Conservation (phyloP, 1,140 invertebrate genomes). For the Cherax destructor region DNA sequence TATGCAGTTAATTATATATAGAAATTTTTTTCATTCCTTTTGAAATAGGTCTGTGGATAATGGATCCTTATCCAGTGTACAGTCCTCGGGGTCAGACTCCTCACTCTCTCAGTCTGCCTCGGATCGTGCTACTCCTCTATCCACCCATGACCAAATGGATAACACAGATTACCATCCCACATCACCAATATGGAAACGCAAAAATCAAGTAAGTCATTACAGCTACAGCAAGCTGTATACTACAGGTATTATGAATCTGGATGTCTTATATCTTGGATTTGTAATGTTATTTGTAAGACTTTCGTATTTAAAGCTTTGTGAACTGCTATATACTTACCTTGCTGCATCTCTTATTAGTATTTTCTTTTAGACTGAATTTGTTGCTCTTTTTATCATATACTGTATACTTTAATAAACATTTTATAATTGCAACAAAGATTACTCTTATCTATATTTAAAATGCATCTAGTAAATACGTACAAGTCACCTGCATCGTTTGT, state of each 20-base stretch:
- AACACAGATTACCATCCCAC: conserved; percentile 73
- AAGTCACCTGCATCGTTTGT: conserved; percentile 5
- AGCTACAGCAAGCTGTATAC: neutral
- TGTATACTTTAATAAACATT: neutral
- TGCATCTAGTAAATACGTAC: conserved; percentile 1
- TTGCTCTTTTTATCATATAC: neutral
- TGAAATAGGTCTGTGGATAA: conserved; percentile 75
- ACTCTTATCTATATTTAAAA: neutral
- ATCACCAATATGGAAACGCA: conserved; percentile 82
- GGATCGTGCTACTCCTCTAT: conserved; percentile 70
- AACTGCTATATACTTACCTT: neutral
- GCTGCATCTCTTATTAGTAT: conserved; percentile 4
- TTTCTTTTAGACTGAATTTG: neutral
- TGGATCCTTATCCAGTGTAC: conserved; percentile 84
- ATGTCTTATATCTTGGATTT: conserved; percentile 3
- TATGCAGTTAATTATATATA: too few species aligned
- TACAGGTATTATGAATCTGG: neutral
- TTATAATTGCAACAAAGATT: neutral
- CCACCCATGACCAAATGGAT: conserved; percentile 62
- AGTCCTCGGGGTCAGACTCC: conserved; percentile 84
- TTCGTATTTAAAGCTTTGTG: neutral
- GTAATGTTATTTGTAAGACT: neutral
- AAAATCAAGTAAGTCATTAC: conserved; percentile 77
- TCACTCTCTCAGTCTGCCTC: conserved; percentile 74
- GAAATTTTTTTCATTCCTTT: neutral